Base-by-base conservation (phyloP, 2,797 vertebrate species). In the Microctenopoma stevenorrisi region DNA sequence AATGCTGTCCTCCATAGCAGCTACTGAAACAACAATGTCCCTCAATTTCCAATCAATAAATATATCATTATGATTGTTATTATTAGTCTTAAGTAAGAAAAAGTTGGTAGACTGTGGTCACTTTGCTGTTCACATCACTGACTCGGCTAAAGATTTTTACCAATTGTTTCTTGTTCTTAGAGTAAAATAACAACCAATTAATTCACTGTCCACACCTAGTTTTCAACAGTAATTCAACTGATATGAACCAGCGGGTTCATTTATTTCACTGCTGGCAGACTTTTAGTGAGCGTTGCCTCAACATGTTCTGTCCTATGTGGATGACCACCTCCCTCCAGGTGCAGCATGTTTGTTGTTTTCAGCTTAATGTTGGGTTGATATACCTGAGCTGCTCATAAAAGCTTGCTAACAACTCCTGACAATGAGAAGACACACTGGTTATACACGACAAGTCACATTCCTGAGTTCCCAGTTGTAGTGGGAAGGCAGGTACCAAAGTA, bases 401-500 rank as follows among this genome's bases (percentile, higher is more conserved):
- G 26, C 35, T 33, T 40, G 28, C 2, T 26, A 13, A 9, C 28
- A 16, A 60, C 26, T n/a, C 5, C 1, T 40, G 53, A 67, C 65
- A 38, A 6, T 40, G 62, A 72, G 7, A 25, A 40, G 47, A 68
- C 25, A 5, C 64, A 61, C 84, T 51, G 74, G 90, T 88, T 85
- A 7, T 26, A 72, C 88, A 14, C 33, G 84, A 65, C 37, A 4
- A 58, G 86, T 69, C 58, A 57, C 84, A 89, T 90, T 88, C 89
- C 79, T 60, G 5, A 68, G 52, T 28, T 71, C 60, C 42, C 25
- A 3, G 33, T 72, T 68, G 51, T 5, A 47, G 22, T 5, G 30
- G 18, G 6, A 11, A 56, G 53, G 28, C 62, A 22, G 57, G 37
- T 28, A 58, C 56, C 28, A 25, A 66, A 70, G 5, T 0, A 10